Conservation (phyloP, 2,113 vertebrate species). For the Brevimyrus niger region DNA sequence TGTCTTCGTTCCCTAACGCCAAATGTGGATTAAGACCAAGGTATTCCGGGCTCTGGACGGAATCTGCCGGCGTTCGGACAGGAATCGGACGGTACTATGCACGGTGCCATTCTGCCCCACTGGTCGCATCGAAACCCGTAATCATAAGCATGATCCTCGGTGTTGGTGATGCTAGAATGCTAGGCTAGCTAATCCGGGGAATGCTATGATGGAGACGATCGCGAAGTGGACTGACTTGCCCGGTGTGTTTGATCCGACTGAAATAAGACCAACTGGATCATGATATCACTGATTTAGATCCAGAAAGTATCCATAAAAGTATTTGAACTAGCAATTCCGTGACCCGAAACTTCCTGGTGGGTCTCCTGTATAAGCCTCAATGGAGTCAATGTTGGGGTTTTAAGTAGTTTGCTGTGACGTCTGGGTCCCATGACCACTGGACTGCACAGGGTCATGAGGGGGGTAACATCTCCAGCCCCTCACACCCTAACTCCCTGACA, state of each 20-base stretch:
- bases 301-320: neutral
- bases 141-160: neutral
- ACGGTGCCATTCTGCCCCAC: neutral
- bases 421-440: neutral
- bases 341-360: neutral
- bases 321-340: neutral
- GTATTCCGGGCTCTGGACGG: neutral
- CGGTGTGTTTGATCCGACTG: neutral
- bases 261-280: neutral
- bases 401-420: neutral
- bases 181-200: neutral
- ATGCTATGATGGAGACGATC: neutral
- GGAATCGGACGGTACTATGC: neutral
- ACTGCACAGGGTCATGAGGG: neutral
- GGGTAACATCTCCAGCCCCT: neutral
- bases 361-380: neutral
- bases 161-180: neutral
- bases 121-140: neutral
- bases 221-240: neutral
- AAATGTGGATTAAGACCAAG: neutral
- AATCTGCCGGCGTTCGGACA: neutral
- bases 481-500: neutral
- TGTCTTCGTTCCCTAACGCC: neutral
- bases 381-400: neutral
- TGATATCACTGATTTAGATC: neutral